Base-by-base conservation (phyloP, 2,888 invertebrate species). In the Leuctra nigra region DNA sequence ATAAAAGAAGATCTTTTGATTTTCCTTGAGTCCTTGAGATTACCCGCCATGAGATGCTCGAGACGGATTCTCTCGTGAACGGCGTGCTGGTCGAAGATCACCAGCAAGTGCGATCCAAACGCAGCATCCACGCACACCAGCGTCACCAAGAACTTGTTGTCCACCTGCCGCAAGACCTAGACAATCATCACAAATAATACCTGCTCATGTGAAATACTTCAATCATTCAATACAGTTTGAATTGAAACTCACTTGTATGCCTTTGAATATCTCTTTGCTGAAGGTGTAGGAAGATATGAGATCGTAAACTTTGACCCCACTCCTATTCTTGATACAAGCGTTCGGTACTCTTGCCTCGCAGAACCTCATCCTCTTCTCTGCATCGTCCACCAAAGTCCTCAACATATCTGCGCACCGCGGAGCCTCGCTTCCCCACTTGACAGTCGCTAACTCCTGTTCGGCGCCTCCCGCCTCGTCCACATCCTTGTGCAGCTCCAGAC, bases 31-130 rank as follows among this genome's bases (percentile, higher is more conserved):
- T n/a, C n/a, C n/a, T n/a, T n/a, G 36, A 13, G 13, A 2, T 65
- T 73, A 84, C 86, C 79, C 69, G 73, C 66, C 59, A 83, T 73
- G 58, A 90, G 77, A 57, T 74, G 72, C 72, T 93, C 92, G 46
- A 92, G 75, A 59, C 84, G 76, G 60, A 92, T 81, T 68, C 93
- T 77, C 73, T 93, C 93, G 70, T 91, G 85, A 24, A 87, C 86
- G 39, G 92, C 92, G 73, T 93, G 93, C 71, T 92, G 93, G 73
- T 93, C 93, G 69, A 92, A 85, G 29, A 87, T 66, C 29, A 86
- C 75, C 18, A 90, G 66, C 56, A 77, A 70, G 62, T 77, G 70
- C 18, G 68, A 74, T 55, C 70, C 67, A 61, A 73, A 69, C 52
- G 71, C 68, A 29, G 68, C 63, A 44, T 63, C 47, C 65, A 61